phyloP scores from a whole-genome alignment of 2,888 invertebrate genomes.

The Tigriopus californicus region DNA sequence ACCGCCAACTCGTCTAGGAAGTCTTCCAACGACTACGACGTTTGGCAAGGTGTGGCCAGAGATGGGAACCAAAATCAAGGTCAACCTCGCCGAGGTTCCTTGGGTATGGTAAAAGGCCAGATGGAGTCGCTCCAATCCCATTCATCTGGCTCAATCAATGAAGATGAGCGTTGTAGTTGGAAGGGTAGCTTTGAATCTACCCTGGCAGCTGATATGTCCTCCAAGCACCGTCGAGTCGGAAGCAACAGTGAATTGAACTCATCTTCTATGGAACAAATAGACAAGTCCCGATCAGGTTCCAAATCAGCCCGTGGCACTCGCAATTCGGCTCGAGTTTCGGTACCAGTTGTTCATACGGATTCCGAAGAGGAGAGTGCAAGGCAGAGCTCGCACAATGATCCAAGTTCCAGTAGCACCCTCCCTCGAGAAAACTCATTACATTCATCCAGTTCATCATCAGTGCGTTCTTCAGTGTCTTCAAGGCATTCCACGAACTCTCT shows the following conservation, averaged over 20 bases:
- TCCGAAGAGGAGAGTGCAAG: background rate
- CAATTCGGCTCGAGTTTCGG: background rate
- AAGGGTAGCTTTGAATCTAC: constrained; percentile 83
- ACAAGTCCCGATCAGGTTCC: background rate
- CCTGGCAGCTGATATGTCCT: constrained; percentile 40
- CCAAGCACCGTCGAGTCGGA: constrained; percentile 16
- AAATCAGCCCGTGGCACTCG: no score
- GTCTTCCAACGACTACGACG: background rate
- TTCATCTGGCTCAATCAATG: constrained; percentile 33
- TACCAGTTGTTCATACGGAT: background rate
- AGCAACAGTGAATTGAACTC: constrained; percentile 19
- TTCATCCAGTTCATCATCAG: no score
- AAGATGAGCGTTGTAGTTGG: constrained; percentile 71
- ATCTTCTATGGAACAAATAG: constrained; percentile 20
- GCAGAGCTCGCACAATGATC: no score
- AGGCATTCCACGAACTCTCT: constrained; percentile 19
- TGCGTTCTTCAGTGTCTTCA: no score
- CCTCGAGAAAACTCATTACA: background rate
- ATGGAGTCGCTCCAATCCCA: background rate
- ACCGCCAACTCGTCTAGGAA: background rate
- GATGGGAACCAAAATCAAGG: background rate
- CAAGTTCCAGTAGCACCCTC: no score
- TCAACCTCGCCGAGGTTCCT: background rate
- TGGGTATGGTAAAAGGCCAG: background rate
- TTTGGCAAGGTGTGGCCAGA: constrained; percentile 2